phyloP scores from a whole-genome alignment of 2,113 vertebrate species.

The Camelus dromedarius region DNA sequence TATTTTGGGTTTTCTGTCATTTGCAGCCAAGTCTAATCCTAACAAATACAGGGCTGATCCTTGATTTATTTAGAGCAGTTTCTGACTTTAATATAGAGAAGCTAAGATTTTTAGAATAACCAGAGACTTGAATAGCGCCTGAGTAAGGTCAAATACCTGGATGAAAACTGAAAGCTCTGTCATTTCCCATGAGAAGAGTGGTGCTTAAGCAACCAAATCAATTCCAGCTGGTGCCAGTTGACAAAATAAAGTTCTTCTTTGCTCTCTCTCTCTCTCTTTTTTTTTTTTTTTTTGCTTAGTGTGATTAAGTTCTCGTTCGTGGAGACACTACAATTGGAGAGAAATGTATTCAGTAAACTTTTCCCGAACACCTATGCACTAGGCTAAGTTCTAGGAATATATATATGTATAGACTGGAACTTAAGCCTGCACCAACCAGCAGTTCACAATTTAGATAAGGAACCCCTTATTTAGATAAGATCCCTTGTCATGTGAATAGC shows the following conservation, averaged over 20 bases:
- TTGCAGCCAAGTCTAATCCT: slow-evolving; percentile 57
- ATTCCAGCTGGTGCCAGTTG: slow-evolving; percentile 59
- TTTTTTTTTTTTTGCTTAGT: slow-evolving; percentile 10
- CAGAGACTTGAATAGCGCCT: background rate
- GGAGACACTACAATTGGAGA: background rate
- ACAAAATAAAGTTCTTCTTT: slow-evolving; percentile 38
- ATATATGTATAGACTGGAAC: background rate
- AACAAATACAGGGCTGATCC: slow-evolving; percentile 43
- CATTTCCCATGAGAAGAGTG: slow-evolving; percentile 58
- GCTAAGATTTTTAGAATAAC: slow-evolving; percentile 52
- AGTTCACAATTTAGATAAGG: slow-evolving; percentile 51
- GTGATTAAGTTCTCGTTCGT: slow-evolving; percentile 68
- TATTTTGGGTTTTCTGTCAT: slow-evolving; percentile 63
- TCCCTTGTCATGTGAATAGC: slow-evolving; percentile 60
- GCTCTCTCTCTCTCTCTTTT: too few species aligned
- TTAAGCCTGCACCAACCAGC: background rate
- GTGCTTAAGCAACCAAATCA: slow-evolving; percentile 60
- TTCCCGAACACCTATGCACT: slow-evolving; percentile 20
- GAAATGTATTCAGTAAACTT: slow-evolving; percentile 15
- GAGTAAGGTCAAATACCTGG: slow-evolving; percentile 63
- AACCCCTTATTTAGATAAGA: slow-evolving; percentile 47
- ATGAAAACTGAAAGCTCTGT: slow-evolving; percentile 64
- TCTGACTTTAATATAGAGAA: slow-evolving; percentile 69
- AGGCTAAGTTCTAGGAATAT: background rate
- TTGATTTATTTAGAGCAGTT: slow-evolving; percentile 62